Percentiles rank a stretch among this genome's conserved stretches.
These are phyloP conservation scores for Leptinotarsa haldemani DNA, from an alignment of 2,888 invertebrate species.

Conservation along the genomic window DNA sequence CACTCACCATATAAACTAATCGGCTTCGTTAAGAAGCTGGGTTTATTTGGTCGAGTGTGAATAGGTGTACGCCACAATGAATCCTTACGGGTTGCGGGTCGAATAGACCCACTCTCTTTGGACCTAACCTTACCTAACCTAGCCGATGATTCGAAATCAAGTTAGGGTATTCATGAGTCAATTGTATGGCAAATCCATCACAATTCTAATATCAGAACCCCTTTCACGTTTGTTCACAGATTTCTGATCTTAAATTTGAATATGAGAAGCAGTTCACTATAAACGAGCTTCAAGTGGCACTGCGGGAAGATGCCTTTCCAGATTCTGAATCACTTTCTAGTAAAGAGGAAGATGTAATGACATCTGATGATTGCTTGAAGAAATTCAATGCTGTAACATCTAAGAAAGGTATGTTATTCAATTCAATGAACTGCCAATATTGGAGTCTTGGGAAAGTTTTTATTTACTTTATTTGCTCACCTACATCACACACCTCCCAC, in stretches of 20 bases:
- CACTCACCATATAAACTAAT: too few species aligned
- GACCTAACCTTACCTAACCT: too few species aligned
- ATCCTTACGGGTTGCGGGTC: too few species aligned
- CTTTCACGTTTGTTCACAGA: neutral
- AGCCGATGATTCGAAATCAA: too few species aligned
- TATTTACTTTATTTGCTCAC: too few species aligned
- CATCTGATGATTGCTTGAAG: neutral
- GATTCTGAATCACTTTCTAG: slow-evolving; percentile 9
- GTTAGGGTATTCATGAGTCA: too few species aligned
- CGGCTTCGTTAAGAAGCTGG: too few species aligned
- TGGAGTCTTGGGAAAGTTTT: neutral
- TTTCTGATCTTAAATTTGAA: slow-evolving; percentile 12
- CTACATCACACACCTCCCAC: too few species aligned
- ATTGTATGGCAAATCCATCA: too few species aligned
- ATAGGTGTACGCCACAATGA: too few species aligned
- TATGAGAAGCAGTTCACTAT: slow-evolving; percentile 21
- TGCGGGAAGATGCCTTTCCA: slow-evolving; percentile 15
- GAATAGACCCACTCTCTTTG: too few species aligned
- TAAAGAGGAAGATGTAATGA: slow-evolving; percentile 2
- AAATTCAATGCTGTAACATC: slow-evolving; percentile 10
- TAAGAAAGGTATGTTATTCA: slow-evolving; percentile 15
- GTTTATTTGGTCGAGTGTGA: too few species aligned
- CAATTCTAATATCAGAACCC: neutral
- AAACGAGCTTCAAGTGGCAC: slow-evolving; percentile 15
- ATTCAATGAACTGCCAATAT: neutral